A percentile compares a stretch with the other conserved stretches of the same genome.
Conservation (phyloP, 2,113 vertebrate genomes). For the Suncus etruscus region DNA sequence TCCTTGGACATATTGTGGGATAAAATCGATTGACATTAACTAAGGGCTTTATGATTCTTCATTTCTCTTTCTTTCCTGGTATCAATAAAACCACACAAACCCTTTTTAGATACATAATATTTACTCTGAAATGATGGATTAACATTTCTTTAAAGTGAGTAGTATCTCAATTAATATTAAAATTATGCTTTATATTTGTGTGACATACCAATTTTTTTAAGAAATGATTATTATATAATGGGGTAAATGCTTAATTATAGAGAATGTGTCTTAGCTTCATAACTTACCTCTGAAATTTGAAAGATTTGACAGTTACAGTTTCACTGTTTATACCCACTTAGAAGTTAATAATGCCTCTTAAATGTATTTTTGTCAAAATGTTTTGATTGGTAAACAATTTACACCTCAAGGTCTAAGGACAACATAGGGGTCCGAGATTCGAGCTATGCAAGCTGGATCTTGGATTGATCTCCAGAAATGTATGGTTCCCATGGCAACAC, state of each 20-base stretch:
- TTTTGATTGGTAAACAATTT: conserved; percentile 30
- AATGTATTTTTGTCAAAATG: conserved; percentile 42
- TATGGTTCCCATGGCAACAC: too few species aligned
- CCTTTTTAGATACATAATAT: conserved; percentile 49
- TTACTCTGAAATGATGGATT: conserved; percentile 65
- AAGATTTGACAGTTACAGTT: not conserved
- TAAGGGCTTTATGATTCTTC: not conserved
- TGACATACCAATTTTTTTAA: conserved; percentile 47
- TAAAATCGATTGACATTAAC: not conserved
- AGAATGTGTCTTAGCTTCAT: conserved; percentile 29
- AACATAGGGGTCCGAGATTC: too few species aligned
- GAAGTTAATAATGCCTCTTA: conserved; percentile 45
- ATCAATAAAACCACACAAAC: conserved; percentile 39
- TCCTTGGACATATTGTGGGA: conserved; percentile 9
- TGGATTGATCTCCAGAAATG: too few species aligned
- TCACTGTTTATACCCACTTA: conserved; percentile 13
- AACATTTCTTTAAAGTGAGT: conserved; percentile 41
- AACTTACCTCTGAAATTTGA: conserved; percentile 3
- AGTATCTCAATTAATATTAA: conserved; percentile 43
- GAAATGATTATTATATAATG: conserved; percentile 42
- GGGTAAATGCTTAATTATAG: conserved; percentile 38
- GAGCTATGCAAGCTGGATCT: too few species aligned
- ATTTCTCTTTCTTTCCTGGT: conserved; percentile 5
- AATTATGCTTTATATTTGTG: conserved; percentile 51
- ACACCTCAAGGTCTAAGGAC: too few species aligned